Evolutionary conservation across 2,888 invertebrate species (phyloP).

Genomic region (Mylabris sibirica): DNA sequence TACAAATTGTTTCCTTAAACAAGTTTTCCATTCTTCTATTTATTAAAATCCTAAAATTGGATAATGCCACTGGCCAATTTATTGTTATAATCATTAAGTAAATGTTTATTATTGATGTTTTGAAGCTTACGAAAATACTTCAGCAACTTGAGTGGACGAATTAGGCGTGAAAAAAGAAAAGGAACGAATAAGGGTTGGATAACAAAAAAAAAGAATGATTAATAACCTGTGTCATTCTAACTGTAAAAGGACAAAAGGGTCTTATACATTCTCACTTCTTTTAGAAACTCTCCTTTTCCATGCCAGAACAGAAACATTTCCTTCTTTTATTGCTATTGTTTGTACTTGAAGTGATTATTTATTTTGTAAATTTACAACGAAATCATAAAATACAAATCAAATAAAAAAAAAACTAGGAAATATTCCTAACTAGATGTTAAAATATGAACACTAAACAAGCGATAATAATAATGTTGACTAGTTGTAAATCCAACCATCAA

Average conservation of each 20-base stretch:
- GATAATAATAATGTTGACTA: not conserved
- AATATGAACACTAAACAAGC: not conserved
- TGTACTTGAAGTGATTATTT: not conserved
- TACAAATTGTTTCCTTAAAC: not conserved
- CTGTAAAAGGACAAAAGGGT: not conserved
- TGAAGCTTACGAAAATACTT: not conserved
- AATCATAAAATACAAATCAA: not conserved
- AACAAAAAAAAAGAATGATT: not conserved
- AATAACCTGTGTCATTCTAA: not conserved
- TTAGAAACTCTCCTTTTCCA: not conserved
- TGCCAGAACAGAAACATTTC: not conserved
- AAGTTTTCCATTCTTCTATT: not conserved
- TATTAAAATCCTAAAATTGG: too few relatives aligned
- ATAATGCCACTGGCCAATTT: too few relatives aligned
- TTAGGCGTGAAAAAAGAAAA: not conserved
- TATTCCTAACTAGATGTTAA: not conserved
- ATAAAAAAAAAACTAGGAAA: not conserved
- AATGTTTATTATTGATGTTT: not conserved
- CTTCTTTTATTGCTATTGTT: not conserved
- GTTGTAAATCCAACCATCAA: not conserved
- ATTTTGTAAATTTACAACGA: not conserved
- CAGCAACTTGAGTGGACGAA: not conserved
- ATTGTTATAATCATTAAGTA: not conserved
- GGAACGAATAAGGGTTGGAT: not conserved
- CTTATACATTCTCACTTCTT: not conserved